Base-by-base conservation (phyloP, 30 jellyfish, hydroid and myxozoan species). In the Aurelia sp. region DNA sequence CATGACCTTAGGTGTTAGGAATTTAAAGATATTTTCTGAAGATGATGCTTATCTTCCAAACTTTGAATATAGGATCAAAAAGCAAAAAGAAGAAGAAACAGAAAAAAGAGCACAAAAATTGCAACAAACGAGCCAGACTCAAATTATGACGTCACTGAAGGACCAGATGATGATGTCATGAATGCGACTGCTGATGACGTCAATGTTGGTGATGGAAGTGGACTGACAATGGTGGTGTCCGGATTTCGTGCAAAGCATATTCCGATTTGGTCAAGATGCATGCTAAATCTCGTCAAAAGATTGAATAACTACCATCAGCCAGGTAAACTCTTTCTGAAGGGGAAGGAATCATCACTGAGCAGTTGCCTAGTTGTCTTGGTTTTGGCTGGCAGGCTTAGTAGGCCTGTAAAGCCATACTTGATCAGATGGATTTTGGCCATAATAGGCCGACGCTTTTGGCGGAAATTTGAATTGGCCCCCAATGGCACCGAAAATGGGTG, bases 221-320 rank as follows among this genome's bases (percentile, higher is more conserved):
- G 73, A 66, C 5, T 33, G 35, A 55, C 72, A 33, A 51, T 19
- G 90, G 82, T 40, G 59, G 78, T 16, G 27, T 44, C 30, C 63
- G 69, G 69, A 59, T 59, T 59, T 21, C 69, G 33, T 13, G 69
- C 75, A 13, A 69, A 55, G 57, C 84, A 82, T 72, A 63, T 66
- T 16, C 81, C 82, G 61, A 70, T 69, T 18, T 84, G 93, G 93
- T 84, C 93, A 12, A 72, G 82, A 60, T 73, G 84, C 64, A 84
- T 84, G 93, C 38, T 84, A 4, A 65, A 72, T 22, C 86, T 84
- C 17, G 93, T 84, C 13, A 84, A 66, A 53, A 84, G 63, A 50
- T 16, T 84, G 76, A 84, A 84, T 55, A 84, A 84, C 31, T 84
- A 72, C 57, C 81, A 84, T 30, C 93, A 63, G 24, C 60, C 93